phyloP scores from a whole-genome alignment of 2,888 invertebrate genomes.

The Napeogenes sylphis region DNA sequence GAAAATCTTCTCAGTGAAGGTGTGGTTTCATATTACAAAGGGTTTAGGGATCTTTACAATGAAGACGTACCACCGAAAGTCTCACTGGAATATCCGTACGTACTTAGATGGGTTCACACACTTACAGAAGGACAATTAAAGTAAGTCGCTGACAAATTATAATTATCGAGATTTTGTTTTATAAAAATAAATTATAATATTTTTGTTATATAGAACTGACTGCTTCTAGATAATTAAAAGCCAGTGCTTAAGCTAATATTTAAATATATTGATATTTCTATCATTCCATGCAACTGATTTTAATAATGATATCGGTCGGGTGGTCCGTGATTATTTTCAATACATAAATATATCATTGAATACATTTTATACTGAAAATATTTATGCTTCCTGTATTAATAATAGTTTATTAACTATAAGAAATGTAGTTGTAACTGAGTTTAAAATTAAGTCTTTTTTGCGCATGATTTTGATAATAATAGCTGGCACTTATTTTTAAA shows the following conservation, averaged over 20 bases:
- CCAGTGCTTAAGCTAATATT: too few relatives aligned
- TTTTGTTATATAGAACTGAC: neutral
- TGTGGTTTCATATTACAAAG: constrained; percentile 33
- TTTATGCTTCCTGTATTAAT: neutral
- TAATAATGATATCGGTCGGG: neutral
- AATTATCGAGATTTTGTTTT: neutral
- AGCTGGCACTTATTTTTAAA: too few relatives aligned
- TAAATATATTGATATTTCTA: too few relatives aligned
- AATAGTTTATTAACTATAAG: too few relatives aligned
- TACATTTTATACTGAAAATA: neutral
- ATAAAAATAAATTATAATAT: constrained; percentile 7
- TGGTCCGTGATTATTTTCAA: too few relatives aligned
- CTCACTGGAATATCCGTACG: constrained; percentile 40
- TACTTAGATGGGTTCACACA: constrained; percentile 43
- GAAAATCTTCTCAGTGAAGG: constrained; percentile 39
- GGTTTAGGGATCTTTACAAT: constrained; percentile 42
- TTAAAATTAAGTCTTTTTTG: too few relatives aligned
- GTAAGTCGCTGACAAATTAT: constrained; percentile 27
- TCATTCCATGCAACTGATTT: neutral
- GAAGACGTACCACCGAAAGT: constrained; percentile 37
- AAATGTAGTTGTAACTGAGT: too few relatives aligned
- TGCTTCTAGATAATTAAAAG: too few relatives aligned
- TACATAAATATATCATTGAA: too few relatives aligned
- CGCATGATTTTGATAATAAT: too few relatives aligned
- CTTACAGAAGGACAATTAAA: constrained; percentile 42